These are phyloP conservation scores for Porphyrio hochstetteri DNA, from an alignment of 2,113 vertebrate species.

Conservation along the genomic window DNA sequence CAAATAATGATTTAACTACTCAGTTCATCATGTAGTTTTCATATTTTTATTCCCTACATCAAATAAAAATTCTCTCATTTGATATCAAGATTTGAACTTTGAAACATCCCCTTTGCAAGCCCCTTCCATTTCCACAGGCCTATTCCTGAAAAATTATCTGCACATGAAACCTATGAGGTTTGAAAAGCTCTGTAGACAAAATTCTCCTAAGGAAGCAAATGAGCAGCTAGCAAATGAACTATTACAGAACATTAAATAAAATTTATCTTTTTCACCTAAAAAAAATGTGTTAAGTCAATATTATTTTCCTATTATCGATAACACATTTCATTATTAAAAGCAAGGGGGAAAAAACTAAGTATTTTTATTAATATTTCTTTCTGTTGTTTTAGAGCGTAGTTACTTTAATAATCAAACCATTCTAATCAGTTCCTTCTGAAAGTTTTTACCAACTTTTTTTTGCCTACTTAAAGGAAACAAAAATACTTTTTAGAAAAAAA, in stretches of 20 bases:
- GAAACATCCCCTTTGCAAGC: neutral
- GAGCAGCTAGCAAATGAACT: neutral
- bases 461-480: neutral
- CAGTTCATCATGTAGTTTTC: neutral
- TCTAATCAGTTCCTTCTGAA: neutral
- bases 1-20: neutral
- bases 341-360: rapidly evolving
- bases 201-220: neutral
- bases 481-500: neutral
- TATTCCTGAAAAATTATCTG: neutral
- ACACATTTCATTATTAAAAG: neutral
- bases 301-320: neutral
- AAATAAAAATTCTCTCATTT: neutral
- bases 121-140: neutral
- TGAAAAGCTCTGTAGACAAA: neutral
- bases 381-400: neutral
- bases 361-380: neutral
- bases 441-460: neutral
- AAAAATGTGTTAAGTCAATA: neutral
- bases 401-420: neutral
- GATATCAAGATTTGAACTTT: neutral
- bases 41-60: neutral
- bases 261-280: neutral
- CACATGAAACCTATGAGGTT: neutral
- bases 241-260: neutral